Evolutionary conservation across 2,888 invertebrate genomes (phyloP).

Genomic region (Trichogramma dendrolimi): DNA sequence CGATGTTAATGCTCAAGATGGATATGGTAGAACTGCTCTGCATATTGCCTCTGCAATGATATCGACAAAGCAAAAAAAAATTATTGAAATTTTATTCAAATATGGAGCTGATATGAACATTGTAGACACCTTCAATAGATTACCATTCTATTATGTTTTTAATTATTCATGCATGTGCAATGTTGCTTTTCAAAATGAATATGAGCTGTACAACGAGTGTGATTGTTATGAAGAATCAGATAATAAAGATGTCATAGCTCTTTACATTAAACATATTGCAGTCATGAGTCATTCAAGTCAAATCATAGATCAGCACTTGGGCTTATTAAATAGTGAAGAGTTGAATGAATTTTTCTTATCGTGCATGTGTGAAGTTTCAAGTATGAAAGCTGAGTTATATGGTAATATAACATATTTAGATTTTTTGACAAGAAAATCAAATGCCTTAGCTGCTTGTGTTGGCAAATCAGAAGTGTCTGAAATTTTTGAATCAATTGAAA

Average conservation of each 20-base stretch:
- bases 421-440: slow-evolving; percentile 10
- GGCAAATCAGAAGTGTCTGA: slow-evolving; percentile 11
- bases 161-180: slow-evolving; percentile 19
- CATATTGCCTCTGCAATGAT: slow-evolving; percentile 17
- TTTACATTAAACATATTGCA: slow-evolving; percentile 16
- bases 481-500: slow-evolving; percentile 8
- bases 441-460: slow-evolving; percentile 10
- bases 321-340: neutral
- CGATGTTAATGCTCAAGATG: slow-evolving; percentile 18
- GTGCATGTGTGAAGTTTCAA: slow-evolving; percentile 14
- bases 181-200: slow-evolving; percentile 19
- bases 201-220: slow-evolving; percentile 17
- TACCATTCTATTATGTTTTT: slow-evolving; percentile 14
- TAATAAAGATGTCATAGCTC: slow-evolving; percentile 6
- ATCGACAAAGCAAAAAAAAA: slow-evolving; percentile 5
- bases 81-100: slow-evolving; percentile 14
- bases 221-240: slow-evolving; percentile 17
- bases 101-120: slow-evolving; percentile 17
- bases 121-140: slow-evolving; percentile 12
- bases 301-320: slow-evolving; percentile 12
- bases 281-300: slow-evolving; percentile 8
- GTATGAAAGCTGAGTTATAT: slow-evolving; percentile 17
- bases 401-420: slow-evolving; percentile 15
- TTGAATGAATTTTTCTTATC: neutral
- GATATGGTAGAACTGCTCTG: slow-evolving; percentile 12